A percentile compares a stretch with the other conserved stretches of the same genome.
These are phyloP conservation scores for Etheostoma perlongum DNA, from an alignment of 2,797 vertebrate genomes.

Conservation along the genomic window DNA sequence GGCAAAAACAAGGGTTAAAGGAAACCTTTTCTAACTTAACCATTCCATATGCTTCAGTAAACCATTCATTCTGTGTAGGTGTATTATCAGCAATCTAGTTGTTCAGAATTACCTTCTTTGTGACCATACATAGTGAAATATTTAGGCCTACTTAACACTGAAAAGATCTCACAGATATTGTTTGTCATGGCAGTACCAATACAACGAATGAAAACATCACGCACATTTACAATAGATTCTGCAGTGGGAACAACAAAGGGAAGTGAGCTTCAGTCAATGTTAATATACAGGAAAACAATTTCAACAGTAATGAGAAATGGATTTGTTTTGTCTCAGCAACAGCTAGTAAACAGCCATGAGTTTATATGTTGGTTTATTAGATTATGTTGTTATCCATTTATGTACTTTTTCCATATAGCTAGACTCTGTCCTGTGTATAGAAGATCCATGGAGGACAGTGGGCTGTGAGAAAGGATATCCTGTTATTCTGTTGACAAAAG, in stretches of 20 bases:
- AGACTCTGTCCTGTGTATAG: constrained; percentile 45
- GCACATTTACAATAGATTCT: not conserved
- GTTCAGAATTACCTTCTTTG: no score
- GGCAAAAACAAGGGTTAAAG: no score
- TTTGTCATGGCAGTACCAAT: not conserved
- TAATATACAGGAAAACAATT: not conserved
- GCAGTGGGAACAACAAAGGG: not conserved
- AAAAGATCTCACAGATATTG: not conserved
- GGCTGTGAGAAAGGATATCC: constrained; percentile 82
- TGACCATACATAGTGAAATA: no score
- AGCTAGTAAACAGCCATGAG: not conserved
- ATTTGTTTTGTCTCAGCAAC: not conserved
- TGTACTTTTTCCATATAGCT: constrained; percentile 8
- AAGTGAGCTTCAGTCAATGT: constrained; percentile 1
- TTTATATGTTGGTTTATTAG: constrained; percentile 11
- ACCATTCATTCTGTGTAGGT: no score
- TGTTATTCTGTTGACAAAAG: constrained; percentile 79
- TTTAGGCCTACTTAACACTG: no score
- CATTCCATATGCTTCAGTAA: no score
- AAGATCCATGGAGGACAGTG: constrained; percentile 63
- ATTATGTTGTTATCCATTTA: constrained; percentile 10
- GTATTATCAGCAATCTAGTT: no score
- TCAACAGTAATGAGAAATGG: not conserved
- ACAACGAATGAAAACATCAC: not conserved
- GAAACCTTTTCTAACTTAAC: no score